Evolutionary conservation across 2,113 vertebrate genomes (phyloP).

Genomic region (Vulpes ferrilata): DNA sequence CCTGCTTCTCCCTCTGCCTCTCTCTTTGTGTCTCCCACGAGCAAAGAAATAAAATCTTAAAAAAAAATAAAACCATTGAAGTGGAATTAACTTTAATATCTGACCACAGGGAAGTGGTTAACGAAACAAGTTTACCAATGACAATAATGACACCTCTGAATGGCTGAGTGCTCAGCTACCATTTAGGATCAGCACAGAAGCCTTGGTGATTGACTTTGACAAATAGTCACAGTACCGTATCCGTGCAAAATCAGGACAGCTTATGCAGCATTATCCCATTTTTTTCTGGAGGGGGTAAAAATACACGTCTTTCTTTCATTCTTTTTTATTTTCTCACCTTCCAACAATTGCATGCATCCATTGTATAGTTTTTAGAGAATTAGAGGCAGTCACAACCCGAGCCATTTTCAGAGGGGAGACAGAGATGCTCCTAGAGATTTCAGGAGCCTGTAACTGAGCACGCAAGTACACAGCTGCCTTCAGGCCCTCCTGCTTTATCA

Average conservation of each 20-base stretch:
- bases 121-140: background rate
- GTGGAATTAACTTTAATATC: constrained; percentile 11
- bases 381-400: background rate
- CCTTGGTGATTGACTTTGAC: background rate
- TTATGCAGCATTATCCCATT: background rate
- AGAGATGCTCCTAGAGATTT: background rate
- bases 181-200: background rate
- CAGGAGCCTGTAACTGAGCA: background rate
- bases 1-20: too few relatives aligned
- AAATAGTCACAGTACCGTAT: constrained; percentile 1
- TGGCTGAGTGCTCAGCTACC: background rate
- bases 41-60: too few relatives aligned
- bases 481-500: background rate
- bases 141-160: background rate
- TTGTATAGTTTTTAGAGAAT: constrained; percentile 15
- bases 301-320: background rate
- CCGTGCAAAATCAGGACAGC: background rate
- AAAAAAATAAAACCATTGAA: background rate
- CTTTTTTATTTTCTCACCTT: constrained; percentile 53
- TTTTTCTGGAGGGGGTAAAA: background rate
- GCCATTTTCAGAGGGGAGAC: background rate
- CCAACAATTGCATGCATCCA: background rate
- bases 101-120: background rate
- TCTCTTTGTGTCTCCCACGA: too few relatives aligned
- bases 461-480: background rate